phyloP scores from a whole-genome alignment of 2,888 invertebrate species.

The Chloroclysta siterata region DNA sequence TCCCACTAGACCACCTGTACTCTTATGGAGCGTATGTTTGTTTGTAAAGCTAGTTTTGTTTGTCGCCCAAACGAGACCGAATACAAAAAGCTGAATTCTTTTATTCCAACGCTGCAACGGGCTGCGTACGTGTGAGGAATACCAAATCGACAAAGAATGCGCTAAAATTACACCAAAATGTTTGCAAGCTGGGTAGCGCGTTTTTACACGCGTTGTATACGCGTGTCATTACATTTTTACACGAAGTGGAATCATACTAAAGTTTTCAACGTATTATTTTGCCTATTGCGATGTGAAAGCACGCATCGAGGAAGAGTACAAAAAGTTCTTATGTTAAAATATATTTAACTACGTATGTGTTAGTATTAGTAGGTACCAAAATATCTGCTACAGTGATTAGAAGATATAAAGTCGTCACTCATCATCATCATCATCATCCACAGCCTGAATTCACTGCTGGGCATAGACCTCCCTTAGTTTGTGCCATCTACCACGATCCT shows the following conservation, averaged over 20 bases:
- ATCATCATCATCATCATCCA: no score
- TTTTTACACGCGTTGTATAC: background rate
- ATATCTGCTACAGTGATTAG: no score
- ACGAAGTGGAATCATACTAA: background rate
- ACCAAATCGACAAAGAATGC: constrained; percentile 47
- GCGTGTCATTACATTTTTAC: no score
- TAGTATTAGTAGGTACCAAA: no score
- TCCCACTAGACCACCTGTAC: no score
- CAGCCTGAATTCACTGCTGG: no score
- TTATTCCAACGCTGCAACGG: constrained; percentile 57
- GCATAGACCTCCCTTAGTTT: no score
- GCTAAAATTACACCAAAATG: constrained; percentile 37
- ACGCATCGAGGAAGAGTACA: background rate
- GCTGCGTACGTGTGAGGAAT: constrained; percentile 62
- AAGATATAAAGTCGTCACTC: no score
- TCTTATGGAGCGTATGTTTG: constrained; percentile 7
- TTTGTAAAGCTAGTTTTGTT: constrained; percentile 48
- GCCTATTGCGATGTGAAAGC: background rate
- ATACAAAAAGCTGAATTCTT: constrained; percentile 55
- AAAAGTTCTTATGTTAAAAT: no score
- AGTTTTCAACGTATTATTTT: background rate
- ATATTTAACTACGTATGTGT: no score
- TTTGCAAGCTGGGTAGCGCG: constrained; percentile 32
- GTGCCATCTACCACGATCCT: no score
- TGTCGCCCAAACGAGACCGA: constrained; percentile 55